These are phyloP conservation scores for Vulpes ferrilata DNA, from an alignment of 2,113 vertebrate species.

Conservation along the genomic window DNA sequence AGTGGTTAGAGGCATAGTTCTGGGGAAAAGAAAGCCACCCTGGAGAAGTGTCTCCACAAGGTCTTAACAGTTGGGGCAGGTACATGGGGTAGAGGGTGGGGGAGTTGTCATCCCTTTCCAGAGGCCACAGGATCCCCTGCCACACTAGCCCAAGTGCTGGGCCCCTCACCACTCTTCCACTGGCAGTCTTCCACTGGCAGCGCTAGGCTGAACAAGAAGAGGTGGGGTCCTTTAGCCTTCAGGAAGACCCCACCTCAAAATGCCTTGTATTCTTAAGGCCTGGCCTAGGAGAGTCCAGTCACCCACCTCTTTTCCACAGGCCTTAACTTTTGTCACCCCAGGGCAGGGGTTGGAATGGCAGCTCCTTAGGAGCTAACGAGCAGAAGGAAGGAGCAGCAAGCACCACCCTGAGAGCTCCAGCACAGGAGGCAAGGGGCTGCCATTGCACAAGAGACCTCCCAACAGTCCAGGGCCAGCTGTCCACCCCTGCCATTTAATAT, in stretches of 20 bases:
- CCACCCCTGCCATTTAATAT: neutral
- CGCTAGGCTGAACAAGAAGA: neutral
- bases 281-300: neutral
- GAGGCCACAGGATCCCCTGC: neutral
- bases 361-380: neutral
- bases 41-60: neutral
- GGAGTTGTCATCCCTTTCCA: neutral
- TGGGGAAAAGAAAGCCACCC: slow-evolving; percentile 56
- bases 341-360: neutral
- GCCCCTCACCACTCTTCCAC: neutral
- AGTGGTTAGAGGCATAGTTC: neutral
- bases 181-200: neutral
- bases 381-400: neutral
- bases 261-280: neutral
- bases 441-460: neutral
- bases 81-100: too few species aligned
- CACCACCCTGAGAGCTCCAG: rapidly evolving
- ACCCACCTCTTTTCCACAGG: neutral
- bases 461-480: neutral
- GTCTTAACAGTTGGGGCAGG: slow-evolving; percentile 4
- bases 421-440: neutral
- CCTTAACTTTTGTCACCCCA: neutral
- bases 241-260: neutral
- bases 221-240: neutral
- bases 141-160: neutral